Conservation (phyloP, 2,113 vertebrate species). For the Thamnophis sirtalis region DNA sequence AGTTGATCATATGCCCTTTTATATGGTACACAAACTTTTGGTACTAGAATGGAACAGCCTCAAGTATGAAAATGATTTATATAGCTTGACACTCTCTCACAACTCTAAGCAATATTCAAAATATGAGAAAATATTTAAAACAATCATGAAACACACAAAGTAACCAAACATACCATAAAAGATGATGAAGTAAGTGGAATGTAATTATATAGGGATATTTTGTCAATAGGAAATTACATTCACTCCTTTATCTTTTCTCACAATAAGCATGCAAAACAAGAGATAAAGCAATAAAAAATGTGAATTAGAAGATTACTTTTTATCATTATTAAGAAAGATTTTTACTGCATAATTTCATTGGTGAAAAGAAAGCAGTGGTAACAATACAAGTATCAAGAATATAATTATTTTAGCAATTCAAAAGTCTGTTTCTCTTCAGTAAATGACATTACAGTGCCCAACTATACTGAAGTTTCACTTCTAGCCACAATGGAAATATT, state of each 20-base stretch:
- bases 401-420: neutral
- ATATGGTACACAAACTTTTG: neutral
- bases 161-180: neutral
- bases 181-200: neutral
- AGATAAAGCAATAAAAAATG: neutral
- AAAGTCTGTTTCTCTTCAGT: neutral
- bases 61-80: neutral
- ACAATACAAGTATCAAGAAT: neutral
- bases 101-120: neutral
- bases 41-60: neutral
- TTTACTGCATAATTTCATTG: neutral
- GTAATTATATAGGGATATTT: neutral
- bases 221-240: neutral
- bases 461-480: constrained; percentile 15
- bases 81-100: neutral
- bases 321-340: neutral
- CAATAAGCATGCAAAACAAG: neutral
- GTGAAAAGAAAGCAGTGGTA: neutral
- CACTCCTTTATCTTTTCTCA: neutral
- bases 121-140: neutral
- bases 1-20: neutral
- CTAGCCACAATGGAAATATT: constrained; percentile 19
- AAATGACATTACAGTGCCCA: constrained; percentile 19
- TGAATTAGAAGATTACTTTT: neutral
- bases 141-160: neutral